phyloP scores from a whole-genome alignment of 2,113 vertebrate genomes.

The Ornithorhynchus anatinus region DNA sequence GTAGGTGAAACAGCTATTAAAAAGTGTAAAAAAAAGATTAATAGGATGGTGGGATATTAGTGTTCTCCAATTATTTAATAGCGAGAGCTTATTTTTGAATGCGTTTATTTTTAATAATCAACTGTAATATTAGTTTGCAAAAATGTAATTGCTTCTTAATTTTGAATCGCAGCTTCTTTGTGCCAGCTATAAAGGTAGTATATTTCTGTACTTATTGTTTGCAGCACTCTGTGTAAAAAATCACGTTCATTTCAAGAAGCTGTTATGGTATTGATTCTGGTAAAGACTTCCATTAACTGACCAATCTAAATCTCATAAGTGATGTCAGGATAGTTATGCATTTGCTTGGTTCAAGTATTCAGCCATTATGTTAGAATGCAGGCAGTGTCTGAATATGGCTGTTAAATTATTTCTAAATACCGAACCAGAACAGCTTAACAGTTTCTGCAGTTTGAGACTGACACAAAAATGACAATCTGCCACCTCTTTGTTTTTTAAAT shows the following conservation, averaged over 20 bases:
- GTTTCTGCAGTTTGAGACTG: slow-evolving; percentile 81
- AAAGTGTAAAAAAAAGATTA: slow-evolving; percentile 71
- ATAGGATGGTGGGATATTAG: slow-evolving; percentile 67
- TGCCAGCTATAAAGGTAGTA: slow-evolving; percentile 75
- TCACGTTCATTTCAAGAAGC: slow-evolving; percentile 83
- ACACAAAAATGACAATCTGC: slow-evolving; percentile 84
- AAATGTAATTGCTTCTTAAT: slow-evolving; percentile 81
- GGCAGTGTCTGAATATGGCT: slow-evolving; percentile 78
- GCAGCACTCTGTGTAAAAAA: slow-evolving; percentile 75
- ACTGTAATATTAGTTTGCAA: slow-evolving; percentile 72
- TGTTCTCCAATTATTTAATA: slow-evolving; percentile 72
- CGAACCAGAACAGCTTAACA: slow-evolving; percentile 81
- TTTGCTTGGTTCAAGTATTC: slow-evolving; percentile 79
- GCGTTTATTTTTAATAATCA: slow-evolving; percentile 78
- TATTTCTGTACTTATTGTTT: slow-evolving; percentile 79
- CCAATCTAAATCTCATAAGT: slow-evolving; percentile 87
- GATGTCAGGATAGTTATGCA: slow-evolving; percentile 84
- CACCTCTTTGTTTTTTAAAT: slow-evolving; percentile 87
- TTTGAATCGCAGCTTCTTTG: slow-evolving; percentile 72
- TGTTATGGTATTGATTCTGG: slow-evolving; percentile 86
- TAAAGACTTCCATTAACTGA: slow-evolving; percentile 88
- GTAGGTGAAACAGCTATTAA: slow-evolving; percentile 78
- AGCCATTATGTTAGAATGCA: slow-evolving; percentile 82
- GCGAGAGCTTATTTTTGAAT: slow-evolving; percentile 72
- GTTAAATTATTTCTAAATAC: slow-evolving; percentile 88